Evolutionary conservation across 2,888 invertebrate genomes (phyloP), one percentile per base, ranked within the genome.

Genomic region (Apomyelois bistriatella): DNA sequence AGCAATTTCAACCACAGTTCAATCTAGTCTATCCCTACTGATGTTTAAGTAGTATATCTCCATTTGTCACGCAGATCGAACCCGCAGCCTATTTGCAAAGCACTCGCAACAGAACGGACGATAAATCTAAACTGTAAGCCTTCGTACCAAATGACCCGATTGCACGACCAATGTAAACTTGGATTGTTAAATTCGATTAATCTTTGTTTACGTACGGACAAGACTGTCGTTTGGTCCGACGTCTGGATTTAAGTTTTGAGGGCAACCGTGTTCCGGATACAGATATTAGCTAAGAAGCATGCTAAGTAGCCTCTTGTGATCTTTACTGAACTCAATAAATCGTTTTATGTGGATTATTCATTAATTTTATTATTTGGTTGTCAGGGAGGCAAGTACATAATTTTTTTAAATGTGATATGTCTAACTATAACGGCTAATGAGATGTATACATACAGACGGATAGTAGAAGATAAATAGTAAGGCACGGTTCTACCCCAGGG

Each of bases 51-150:
- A 30, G 28, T 30, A 9, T 13, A 46, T 17, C 17, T 28, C 66
- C 66, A 72, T 76, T 74, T 71, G 74, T 76, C 70, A 68, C 65
- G 61, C 61, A 66, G 65, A 68, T 66, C 69, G 68, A 74, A 76
- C 72, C 70, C 73, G 62, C 62, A 65, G 58, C 60, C 65, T 76
- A 76, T 78, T 76, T 78, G 68, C 70, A 65, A 63, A 68, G 64
- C 71, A 67, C 73, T 76, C 66, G 68, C 53, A 52, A 50, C 48
- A 52, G 52, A 36, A 54, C 53, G 48, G 55, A 38, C 53, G 28
- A 61, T 64, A 64, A 64, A 65, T 64, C 57, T 59, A 43, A 32
- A 54, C 56, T 56, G 56, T 59, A 55, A 57, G 55, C 54, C 53
- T 46, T 3, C 22, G 22, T 22, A 22, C 48, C 51, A 55, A 35